Conservation (phyloP, 2,113 vertebrate species). For the Sander vitreus region DNA sequence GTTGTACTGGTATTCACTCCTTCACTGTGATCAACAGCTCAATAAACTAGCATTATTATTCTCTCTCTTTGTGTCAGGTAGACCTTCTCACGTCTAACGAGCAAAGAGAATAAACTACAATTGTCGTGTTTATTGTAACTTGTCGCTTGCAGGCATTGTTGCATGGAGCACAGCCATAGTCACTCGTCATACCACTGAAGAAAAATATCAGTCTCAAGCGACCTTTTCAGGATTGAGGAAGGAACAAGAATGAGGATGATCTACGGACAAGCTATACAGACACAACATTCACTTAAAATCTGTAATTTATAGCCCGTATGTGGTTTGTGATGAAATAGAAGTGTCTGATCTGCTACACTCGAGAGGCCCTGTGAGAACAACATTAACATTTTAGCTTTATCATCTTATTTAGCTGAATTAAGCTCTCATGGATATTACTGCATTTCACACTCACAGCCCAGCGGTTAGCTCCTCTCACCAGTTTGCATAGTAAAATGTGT, state of each 20-base stretch:
- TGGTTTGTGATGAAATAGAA: not conserved
- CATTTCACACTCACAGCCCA: not conserved
- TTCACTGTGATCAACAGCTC: not conserved
- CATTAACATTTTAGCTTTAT: not conserved
- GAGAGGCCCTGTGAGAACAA: not conserved
- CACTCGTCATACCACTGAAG: not conserved
- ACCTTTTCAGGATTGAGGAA: not conserved
- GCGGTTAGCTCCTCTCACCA: constrained; percentile 26
- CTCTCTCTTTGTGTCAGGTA: not conserved
- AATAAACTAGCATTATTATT: not conserved
- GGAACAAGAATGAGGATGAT: not conserved
- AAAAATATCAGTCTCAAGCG: not conserved
- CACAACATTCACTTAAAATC: not conserved
- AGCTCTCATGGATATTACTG: not conserved
- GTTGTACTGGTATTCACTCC: not conserved
- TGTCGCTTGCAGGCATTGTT: not conserved
- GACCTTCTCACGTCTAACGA: not conserved
- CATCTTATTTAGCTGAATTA: not conserved
- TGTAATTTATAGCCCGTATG: not conserved
- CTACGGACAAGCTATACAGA: not conserved
- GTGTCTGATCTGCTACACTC: not conserved
- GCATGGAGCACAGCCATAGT: too few species aligned
- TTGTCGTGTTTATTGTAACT: not conserved
- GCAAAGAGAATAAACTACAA: not conserved
- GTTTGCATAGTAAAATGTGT: constrained; percentile 12